These are phyloP conservation scores for Leptopilina myrica DNA, from an alignment of 2,888 invertebrate species.

Conservation along the genomic window DNA sequence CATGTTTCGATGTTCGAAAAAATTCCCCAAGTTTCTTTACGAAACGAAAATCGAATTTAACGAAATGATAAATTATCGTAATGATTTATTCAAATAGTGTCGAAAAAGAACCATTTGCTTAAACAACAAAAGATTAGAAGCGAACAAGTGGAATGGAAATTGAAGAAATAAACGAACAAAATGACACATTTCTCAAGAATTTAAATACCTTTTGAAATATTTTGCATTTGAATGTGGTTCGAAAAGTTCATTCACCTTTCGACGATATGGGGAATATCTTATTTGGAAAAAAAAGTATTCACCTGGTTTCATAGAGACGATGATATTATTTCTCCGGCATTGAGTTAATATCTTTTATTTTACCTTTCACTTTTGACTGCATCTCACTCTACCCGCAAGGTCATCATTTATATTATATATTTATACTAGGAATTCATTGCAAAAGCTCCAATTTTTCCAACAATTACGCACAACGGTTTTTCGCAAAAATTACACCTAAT, in stretches of 20 bases:
- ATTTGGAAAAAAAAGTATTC: not conserved
- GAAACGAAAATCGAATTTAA: no score
- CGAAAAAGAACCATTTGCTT: not conserved
- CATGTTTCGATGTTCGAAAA: no score
- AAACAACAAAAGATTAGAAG: not conserved
- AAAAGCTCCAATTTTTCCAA: constrained; percentile 3
- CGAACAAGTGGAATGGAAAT: not conserved
- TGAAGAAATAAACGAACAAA: not conserved
- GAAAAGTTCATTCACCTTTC: constrained; percentile 9
- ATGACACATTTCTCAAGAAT: not conserved
- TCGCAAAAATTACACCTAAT: not conserved
- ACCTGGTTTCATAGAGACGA: constrained; percentile 1
- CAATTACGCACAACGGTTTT: not conserved
- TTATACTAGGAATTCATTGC: not conserved
- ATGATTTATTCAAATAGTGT: not conserved
- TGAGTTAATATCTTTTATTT: not conserved
- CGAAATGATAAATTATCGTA: not conserved
- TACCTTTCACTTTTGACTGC: constrained; percentile 23
- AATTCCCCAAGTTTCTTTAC: no score
- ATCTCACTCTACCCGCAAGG: not conserved
- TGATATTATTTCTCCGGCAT: not conserved
- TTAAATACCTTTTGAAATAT: not conserved
- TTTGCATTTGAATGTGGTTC: constrained; percentile 6
- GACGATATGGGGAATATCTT: not conserved
- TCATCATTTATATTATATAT: not conserved